Evolutionary conservation across 2,797 vertebrate genomes (phyloP).

Genomic region (Chrysocyon brachyurus): DNA sequence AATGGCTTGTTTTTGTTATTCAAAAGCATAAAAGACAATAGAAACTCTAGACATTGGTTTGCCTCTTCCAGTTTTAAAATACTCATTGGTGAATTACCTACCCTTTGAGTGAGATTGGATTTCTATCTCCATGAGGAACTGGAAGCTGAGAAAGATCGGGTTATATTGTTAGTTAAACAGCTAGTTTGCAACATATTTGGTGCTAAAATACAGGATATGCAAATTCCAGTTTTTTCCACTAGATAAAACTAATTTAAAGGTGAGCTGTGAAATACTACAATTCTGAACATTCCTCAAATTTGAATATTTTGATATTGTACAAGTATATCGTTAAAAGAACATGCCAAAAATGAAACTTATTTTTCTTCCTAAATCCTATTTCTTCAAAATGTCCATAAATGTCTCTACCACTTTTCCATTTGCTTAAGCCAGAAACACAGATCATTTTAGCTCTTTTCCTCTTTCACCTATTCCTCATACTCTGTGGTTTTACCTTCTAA

Average conservation of each 20-base stretch:
- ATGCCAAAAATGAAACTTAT: slow-evolving; percentile 1
- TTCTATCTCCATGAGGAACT: not conserved
- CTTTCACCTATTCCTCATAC: not conserved
- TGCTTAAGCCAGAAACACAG: not conserved
- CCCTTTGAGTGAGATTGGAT: not conserved
- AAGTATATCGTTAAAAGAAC: not conserved
- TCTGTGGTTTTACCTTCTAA: slow-evolving; percentile 21
- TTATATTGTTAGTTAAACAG: not conserved
- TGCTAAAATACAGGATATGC: not conserved
- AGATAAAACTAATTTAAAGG: not conserved
- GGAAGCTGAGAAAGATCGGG: not conserved
- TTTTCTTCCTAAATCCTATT: not conserved
- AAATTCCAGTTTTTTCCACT: not conserved
- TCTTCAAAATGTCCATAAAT: not conserved
- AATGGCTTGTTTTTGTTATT: not conserved
- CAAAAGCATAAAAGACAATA: not conserved
- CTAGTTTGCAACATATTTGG: not conserved
- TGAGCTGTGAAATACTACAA: not conserved
- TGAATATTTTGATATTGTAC: slow-evolving; percentile 1
- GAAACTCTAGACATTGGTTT: not conserved
- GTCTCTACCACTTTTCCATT: not conserved
- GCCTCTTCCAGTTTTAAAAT: not conserved
- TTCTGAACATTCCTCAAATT: slow-evolving; percentile 13
- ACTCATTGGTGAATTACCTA: not conserved
- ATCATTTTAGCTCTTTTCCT: not conserved